Conservation (phyloP, 2,888 invertebrate genomes). For the Sepiola atlantica region DNA sequence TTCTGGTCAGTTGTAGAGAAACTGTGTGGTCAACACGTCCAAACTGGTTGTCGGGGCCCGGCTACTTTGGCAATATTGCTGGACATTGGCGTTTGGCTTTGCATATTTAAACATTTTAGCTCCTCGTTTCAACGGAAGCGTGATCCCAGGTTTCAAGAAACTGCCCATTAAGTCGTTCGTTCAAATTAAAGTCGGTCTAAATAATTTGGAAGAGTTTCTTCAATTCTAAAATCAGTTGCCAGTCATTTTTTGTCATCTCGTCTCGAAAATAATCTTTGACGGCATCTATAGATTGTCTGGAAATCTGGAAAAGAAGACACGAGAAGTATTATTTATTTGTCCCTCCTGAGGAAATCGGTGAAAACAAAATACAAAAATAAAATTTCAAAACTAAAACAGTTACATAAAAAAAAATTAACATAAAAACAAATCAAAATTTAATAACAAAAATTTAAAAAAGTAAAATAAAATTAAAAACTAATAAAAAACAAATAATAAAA, state of each 20-base stretch:
- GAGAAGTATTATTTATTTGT: constrained; percentile 33
- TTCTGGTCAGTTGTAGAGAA: background rate
- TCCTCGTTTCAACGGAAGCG: background rate
- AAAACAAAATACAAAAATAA: no score
- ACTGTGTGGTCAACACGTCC: background rate
- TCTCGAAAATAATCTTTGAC: constrained; percentile 99
- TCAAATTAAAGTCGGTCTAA: constrained; percentile 49
- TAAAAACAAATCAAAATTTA: no score
- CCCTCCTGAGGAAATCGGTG: background rate
- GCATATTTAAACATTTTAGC: background rate
- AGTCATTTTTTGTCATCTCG: constrained; percentile 95
- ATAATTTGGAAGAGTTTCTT: constrained; percentile 91
- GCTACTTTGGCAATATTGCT: no score
- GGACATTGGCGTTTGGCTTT: no score
- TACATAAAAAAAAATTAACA: no score
- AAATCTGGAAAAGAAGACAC: constrained; percentile 83
- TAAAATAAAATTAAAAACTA: no score
- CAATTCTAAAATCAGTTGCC: constrained; percentile 98
- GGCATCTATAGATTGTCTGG: constrained; percentile 97
- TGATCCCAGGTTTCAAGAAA: background rate
- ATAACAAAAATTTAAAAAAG: no score
- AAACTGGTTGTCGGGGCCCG: background rate
- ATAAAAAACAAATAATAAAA: no score
- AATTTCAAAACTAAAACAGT: no score
- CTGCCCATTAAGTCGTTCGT: background rate